Evolutionary conservation across 2,113 vertebrate species (phyloP), one percentile per base, ranked within the genome.

Genomic region (Epinephelus fuscoguttatus): DNA sequence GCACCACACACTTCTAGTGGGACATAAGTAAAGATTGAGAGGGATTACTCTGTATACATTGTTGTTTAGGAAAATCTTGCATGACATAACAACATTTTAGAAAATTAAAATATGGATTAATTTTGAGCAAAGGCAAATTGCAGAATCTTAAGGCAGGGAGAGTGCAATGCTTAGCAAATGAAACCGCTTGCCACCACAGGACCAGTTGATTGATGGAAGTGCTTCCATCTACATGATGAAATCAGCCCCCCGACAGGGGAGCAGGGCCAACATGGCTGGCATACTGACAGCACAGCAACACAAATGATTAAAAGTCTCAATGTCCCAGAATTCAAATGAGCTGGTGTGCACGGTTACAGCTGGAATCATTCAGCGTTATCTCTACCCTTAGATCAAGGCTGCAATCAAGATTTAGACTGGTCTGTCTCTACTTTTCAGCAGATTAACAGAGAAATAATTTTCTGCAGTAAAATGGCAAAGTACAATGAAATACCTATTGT

Each of bases 171-270:
- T 5, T 82, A 68, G 64, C 67, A 78, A 61, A 88, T 67, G n/a
- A 74, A 81, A 63, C 15, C 6, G 3, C 21, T 61, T 67, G 74
- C 82, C 71, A n/a, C 70, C 42, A 57, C 25, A 37, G 66, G 55
- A 30, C 62, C 7, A 37, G 19, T 25, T 91, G 85, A 91, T 87
- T 85, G 91, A 90, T 92, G 73, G 78, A 86, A 90, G 84, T 81
- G 84, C 92, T 80, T 90, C 81, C 88, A 92, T 94, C 81, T 82
- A 78, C 72, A 76, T 90, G 88, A 94, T 93, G 85, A 92, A 80
- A 83, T 55, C 52, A 70, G 8, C 52, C 57, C 57, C 40, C 63
- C 8, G 47, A 15, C 37, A 17, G 75, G 70, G 78, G 66, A 80
- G 23, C 14, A 1, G 27, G 47, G 77, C 78, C 84, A 80, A 69